Base-by-base conservation (phyloP, 2,888 invertebrate species). In the Leucophora obtusa region DNA sequence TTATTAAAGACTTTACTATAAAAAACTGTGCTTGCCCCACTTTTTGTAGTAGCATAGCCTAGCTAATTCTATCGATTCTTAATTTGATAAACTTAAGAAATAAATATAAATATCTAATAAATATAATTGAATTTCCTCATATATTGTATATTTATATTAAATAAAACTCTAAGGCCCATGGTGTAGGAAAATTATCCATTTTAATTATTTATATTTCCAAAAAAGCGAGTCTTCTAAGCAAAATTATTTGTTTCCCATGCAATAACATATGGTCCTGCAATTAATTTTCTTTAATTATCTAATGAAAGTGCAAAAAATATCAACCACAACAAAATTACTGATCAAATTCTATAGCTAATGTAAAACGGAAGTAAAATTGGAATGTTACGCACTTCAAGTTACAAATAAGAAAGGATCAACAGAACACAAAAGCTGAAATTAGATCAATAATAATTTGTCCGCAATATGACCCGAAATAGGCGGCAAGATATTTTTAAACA, bases 251-350 rank as follows among this genome's bases (percentile, higher is more conserved):
- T 21, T 70, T 70, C 14, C 38, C 33, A 33, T 18, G 18, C 43
- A 18, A 5, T 9, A 56, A 68, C 77, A 78, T 43, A 72, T 78
- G 77, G 47, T 43, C 17, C 11, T 50, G 18, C 47, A 38, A 68
- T 56, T 65, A 59, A 62, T 76, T 66, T 77, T 65, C 62, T 58
- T 71, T 60, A 81, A 78, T 81, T 72, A 81, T 76, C 68, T 50
- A 73, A 74, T 76, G 79, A 81, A 81, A 81, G 81, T 83, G 82
- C 76, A 79, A 82, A 83, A 79, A 78, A 68, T 28, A 71, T 58
- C 66, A 65, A 77, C 81, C 81, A 66, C 81, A 70, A 70, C 77
- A 70, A 70, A 81, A 73, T 73, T 62, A 65, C 17, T 24, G 28
- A 24, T 54, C n/a, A 24, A 24, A 65, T 28, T n/a, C n/a, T 7